Base-by-base conservation (phyloP, 2,888 invertebrate species). In the Mythimna vitellina region DNA sequence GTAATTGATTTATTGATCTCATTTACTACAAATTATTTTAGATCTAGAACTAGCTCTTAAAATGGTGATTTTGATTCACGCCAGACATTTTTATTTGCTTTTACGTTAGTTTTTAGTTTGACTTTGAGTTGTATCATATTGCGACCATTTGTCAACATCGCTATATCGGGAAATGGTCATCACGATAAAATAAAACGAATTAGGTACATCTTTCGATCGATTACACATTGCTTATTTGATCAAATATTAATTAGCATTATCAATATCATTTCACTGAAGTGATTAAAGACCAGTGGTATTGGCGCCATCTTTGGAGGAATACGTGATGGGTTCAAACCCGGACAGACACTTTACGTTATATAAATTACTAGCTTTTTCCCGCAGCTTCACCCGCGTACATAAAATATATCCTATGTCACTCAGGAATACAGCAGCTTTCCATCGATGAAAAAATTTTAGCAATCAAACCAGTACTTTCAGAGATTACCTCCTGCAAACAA, bases 1-100 rank as follows among this genome's bases (percentile, higher is more conserved):
- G 60, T 64, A 62, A 64, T 63, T 79, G 68, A 81, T 81, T 82
- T 82, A 82, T 79, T 58, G n/a, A 10, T 66, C 57, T 62, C n/a
- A 73, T 81, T 74, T 65, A 42, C 42, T 56, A 66, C 65, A 68
- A 74, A 81, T 72, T 71, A 70, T 75, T 64, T 32, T 53, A 60
- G 29, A 58, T 49, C 61, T 58, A 69, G 64, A 67, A 66, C 58
- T 63, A 51, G 60, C 53, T 68, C 22, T 76, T 58, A 53, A 51
- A 53, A 60, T 42, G 57, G 29, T 53, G 9, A 6, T 70, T 75
- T 46, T 29, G 64, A 65, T 63, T 49, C 53, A n/a, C 22, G 17
- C 64, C 66, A 70, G 67, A 77, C 69, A 73, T 70, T 65, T 81
- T 70, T 60, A 65, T 56, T 56, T 12, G 61, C 20, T 46, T 61